A percentile compares a stretch with the other conserved stretches of the same genome.
These are phyloP conservation scores for Parnassius glacialis DNA, from an alignment of 2,888 invertebrate species.

Conservation along the genomic window DNA sequence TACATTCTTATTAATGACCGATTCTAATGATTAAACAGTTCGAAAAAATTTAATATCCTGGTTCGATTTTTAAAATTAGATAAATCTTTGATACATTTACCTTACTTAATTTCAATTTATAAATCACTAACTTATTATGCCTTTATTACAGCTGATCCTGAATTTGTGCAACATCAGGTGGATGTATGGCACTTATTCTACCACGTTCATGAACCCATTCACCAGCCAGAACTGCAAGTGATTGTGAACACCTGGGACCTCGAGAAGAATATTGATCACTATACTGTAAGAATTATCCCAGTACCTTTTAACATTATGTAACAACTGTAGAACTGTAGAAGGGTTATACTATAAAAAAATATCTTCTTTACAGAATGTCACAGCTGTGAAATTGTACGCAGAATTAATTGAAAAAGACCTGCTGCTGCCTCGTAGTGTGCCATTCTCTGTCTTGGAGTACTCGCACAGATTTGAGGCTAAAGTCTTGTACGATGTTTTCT, in stretches of 20 bases:
- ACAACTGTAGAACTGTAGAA: too few species aligned
- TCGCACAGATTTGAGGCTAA: conserved; percentile 82
- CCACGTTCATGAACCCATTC: conserved; percentile 81
- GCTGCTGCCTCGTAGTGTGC: conserved; percentile 78
- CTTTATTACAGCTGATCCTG: conserved; percentile 71
- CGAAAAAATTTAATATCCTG: too few species aligned
- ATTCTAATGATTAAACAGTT: too few species aligned
- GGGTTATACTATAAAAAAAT: neutral
- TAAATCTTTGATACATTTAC: too few species aligned
- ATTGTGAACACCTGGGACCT: conserved; percentile 76
- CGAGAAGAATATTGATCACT: conserved; percentile 73
- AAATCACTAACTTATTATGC: neutral
- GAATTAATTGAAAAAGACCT: conserved; percentile 75
- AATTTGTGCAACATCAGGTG: conserved; percentile 62
- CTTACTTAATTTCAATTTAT: too few species aligned
- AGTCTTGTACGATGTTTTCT: conserved; percentile 84
- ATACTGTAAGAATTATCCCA: conserved; percentile 51
- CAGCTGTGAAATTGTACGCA: conserved; percentile 78
- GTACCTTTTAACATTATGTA: too few species aligned
- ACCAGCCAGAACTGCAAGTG: conserved; percentile 69
- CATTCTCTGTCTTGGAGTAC: conserved; percentile 79
- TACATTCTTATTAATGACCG: too few species aligned
- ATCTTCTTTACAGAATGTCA: conserved; percentile 65
- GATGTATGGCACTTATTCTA: conserved; percentile 66
- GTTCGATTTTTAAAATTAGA: too few species aligned